Base-by-base conservation (phyloP, 2,888 invertebrate species). In the Cephus spinipes region DNA sequence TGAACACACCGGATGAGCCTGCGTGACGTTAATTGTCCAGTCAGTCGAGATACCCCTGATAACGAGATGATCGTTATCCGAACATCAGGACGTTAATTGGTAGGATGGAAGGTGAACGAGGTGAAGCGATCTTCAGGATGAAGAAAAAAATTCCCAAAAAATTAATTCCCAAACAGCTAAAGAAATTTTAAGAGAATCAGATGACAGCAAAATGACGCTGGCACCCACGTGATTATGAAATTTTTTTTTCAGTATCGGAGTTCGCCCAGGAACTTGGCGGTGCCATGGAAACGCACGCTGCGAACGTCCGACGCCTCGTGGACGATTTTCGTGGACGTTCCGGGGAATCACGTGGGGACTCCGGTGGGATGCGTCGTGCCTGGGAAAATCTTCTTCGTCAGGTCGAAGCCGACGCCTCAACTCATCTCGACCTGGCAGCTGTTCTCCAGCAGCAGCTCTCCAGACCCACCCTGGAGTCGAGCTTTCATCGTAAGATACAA, bases 341-440 rank as follows among this genome's bases (percentile, higher is more conserved):
- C 92, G 95, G 95, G 76, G 98, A 98, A 90, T 94, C 97, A 74
- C 94, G 97, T 82, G 96, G 97, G 92, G 98, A 98, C 88, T 95
- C 95, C 77, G 94, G 95, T 92, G 95, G 96, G 73, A 94, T 98
- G 88, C 97, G 97, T 92, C 96, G 97, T 91, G 95, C 96, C 80
- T 98, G 98, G 98, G 98, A 98, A 92, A 96, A 95, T 81, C 93
- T 98, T 80, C 94, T 98, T 80, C 97, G 97, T 90, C 97, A 98
- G 92, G 96, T 97, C 81, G 98, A 98, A 92, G 95, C 97, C 69
- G 97, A 98, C 90, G 97, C 97, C 32, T 94, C 96, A 89, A 95
- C 96, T 73, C 95, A 96, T 92, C 95, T 95, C 89, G 97, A 97
- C 90, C 95, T 98, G 81, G 96, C 97, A 12, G 94, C 95, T 55